These are phyloP conservation scores for Cerastis leucographa DNA, from an alignment of 2,888 invertebrate genomes.

Conservation along the genomic window DNA sequence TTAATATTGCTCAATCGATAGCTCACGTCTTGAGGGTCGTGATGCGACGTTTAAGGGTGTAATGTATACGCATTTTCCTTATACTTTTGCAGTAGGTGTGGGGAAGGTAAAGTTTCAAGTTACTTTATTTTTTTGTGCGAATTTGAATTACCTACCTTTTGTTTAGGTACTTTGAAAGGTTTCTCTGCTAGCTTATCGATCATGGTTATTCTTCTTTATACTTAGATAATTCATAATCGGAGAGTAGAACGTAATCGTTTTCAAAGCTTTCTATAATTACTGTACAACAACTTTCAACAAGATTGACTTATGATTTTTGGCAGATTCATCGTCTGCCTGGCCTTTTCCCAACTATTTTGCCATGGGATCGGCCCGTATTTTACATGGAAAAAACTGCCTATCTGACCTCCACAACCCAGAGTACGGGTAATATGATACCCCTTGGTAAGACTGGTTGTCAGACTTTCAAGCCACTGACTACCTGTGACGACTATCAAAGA, in stretches of 20 bases:
- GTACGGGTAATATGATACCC: too few relatives aligned
- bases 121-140: slow-evolving; percentile 11
- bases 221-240: not conserved
- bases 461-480: too few relatives aligned
- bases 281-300: not conserved
- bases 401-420: too few relatives aligned
- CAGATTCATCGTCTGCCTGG: not conserved
- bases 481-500: too few relatives aligned
- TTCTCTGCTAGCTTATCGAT: not conserved
- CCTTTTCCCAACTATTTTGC: not conserved
- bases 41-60: slow-evolving; percentile 44
- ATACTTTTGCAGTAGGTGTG: slow-evolving; percentile 11
- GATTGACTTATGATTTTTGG: not conserved
- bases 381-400: too few relatives aligned
- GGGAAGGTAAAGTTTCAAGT: slow-evolving; percentile 4
- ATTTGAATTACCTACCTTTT: not conserved
- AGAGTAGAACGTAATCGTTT: not conserved
- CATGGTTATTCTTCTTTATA: not conserved
- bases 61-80: slow-evolving; percentile 60
- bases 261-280: not conserved
- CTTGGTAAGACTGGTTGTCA: too few relatives aligned
- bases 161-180: too few relatives aligned
- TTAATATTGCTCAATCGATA: slow-evolving; percentile 60
- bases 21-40: slow-evolving; percentile 22
- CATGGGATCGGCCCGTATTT: too few relatives aligned